Evolutionary conservation across 1,140 invertebrate species (phyloP), one percentile per base, ranked within the genome.

Genomic region (Triops longicaudatus): DNA sequence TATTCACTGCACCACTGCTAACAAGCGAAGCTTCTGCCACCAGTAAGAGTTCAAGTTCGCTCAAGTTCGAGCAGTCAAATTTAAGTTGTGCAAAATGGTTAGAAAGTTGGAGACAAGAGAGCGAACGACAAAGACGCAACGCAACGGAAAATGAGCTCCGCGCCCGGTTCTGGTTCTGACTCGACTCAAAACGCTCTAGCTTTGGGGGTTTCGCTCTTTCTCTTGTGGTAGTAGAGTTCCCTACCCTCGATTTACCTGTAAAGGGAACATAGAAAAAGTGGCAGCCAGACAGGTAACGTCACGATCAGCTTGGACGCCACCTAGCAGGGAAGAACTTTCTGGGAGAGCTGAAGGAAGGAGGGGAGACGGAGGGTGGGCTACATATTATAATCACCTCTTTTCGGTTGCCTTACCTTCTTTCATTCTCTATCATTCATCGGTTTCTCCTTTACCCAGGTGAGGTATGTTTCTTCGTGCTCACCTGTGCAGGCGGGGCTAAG

Each of bases 101-200:
- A 17, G 43, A 11, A 44, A 44, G 4, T 44, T 63, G 14, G 31
- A 37, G 31, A 37, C 7, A 2, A 37, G 31, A 37, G 31, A 37
- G 31, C 6, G 50, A 63, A 3, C 50, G 50, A 63, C 50, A 63
- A 63, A 63, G 50, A 63, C 50, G 50, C 50, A 63, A 63, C 50
- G 22, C 50, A 63, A 63, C 50, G 50, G 50, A 63, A 63, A 63
- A 63, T 63, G 50, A 22, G 14, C 50, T 63, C 50, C 50, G 50
- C n/a, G 50, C 14, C 50, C 50, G 50, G 50, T 63, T 63, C 50
- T 63, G 50, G 17, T 63, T 63, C 50, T 22, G 50, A 63, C 50
- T 63, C 50, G n/a, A 63, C 50, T 63, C 50, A 22, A 37, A 63
- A 63, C 50, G 50, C 50, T 63, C 22, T 63, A 17, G 50, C 50